phyloP scores from a whole-genome alignment of 2,797 vertebrate genomes.

The Balearica regulorum region DNA sequence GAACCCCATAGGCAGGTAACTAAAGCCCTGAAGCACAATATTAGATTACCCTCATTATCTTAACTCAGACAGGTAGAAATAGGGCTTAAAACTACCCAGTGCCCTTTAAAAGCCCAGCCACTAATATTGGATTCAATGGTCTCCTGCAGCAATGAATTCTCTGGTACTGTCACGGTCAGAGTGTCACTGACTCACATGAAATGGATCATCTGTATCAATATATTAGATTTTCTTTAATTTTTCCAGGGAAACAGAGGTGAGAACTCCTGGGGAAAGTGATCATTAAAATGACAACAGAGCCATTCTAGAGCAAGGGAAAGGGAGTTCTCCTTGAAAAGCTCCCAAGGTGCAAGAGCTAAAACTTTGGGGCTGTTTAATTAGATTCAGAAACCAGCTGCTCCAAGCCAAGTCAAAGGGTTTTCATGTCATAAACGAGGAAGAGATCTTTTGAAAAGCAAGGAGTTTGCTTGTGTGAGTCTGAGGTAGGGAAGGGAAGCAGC shows the following conservation, averaged over 20 bases:
- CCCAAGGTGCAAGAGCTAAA: neutral
- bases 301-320: neutral
- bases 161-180: neutral
- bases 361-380: neutral
- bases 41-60: conserved; percentile 50
- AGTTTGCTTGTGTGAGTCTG: neutral
- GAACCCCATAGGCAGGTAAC: conserved; percentile 1
- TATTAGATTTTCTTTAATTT: conserved; percentile 29
- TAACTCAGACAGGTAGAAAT: conserved; percentile 20
- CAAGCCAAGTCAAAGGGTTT: neutral
- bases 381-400: neutral
- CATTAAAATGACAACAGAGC: conserved; percentile 2
- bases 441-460: neutral
- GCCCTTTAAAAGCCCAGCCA: neutral
- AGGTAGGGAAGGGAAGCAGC: neutral
- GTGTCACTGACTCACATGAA: neutral
- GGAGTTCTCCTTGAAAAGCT: neutral
- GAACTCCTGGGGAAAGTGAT: neutral
- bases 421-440: neutral
- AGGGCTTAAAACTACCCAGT: neutral
- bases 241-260: conserved; percentile 34
- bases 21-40: conserved; percentile 35
- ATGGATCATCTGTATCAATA: conserved; percentile 18
- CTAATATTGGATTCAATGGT: neutral
- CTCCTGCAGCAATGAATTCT: conserved; percentile 24